Evolutionary conservation across 2,888 invertebrate species (phyloP).

Genomic region (Thecocarcelia acutangulata): DNA sequence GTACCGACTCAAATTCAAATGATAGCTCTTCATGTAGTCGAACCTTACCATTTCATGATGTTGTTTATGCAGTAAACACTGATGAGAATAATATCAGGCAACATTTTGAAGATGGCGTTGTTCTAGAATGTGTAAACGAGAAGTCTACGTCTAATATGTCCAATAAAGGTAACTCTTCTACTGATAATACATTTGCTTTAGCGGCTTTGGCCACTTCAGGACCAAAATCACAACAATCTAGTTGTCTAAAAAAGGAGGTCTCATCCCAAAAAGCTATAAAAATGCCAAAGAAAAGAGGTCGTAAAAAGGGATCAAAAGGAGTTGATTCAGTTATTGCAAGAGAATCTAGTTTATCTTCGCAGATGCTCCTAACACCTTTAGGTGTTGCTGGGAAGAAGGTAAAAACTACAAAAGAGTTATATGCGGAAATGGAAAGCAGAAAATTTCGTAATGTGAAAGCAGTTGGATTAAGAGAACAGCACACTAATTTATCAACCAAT

Average conservation of each 20-base stretch:
- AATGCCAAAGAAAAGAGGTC: conserved; percentile 79
- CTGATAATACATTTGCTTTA: conserved; percentile 38
- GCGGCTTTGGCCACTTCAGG: not conserved
- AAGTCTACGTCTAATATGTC: conserved; percentile 50
- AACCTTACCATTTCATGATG: conserved; percentile 73
- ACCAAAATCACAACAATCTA: conserved; percentile 24
- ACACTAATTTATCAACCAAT: conserved; percentile 72
- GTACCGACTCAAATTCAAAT: conserved; percentile 72
- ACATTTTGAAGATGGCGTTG: conserved; percentile 19
- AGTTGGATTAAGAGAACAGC: conserved; percentile 52
- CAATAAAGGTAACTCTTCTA: conserved; percentile 35
- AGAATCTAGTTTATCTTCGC: conserved; percentile 76
- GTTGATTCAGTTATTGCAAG: conserved; percentile 79
- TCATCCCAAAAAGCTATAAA: conserved; percentile 44
- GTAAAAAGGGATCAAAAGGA: conserved; percentile 81
- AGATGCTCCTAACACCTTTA: conserved; percentile 74
- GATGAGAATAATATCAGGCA: conserved; percentile 35
- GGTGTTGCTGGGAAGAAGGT: conserved; percentile 79
- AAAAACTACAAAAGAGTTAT: conserved; percentile 81
- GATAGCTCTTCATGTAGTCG: conserved; percentile 77
- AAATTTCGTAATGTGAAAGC: conserved; percentile 70
- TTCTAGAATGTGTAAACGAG: conserved; percentile 38
- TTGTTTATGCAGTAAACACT: conserved; percentile 56
- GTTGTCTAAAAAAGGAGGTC: conserved; percentile 39
- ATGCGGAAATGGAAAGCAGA: conserved; percentile 80